Base-by-base conservation (phyloP, 2,113 vertebrate species). In the Pelodiscus sinensis region DNA sequence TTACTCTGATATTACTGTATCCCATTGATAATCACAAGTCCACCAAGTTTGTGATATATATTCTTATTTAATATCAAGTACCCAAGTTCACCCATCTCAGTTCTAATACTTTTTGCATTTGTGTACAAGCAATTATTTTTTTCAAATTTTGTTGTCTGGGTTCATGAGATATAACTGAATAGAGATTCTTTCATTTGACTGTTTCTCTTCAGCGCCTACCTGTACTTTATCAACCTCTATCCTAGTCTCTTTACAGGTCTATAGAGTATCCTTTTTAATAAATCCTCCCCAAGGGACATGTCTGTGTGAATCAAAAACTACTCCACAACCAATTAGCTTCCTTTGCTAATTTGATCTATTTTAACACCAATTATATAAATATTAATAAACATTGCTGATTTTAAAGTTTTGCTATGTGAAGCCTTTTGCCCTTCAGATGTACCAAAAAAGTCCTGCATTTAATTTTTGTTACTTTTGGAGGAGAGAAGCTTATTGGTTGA, bases 401-500 rank as follows among this genome's bases (percentile, higher is more conserved):
- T 31, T 44, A 51, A 19, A 35, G 7, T 2, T 4, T 54, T 85
- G 44, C 2, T 60, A 1, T 57, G 31, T 50, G 13, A 54, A 44
- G 7, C 7, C 56, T 2, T 11, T 85, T 52, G 38, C 52, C 15
- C 4, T 71, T 38, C 35, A 71, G 31, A 84, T 18, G 1, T 3
- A 38, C 9, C 50, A 73, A 10, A 9, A 62, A 86, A 58, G 31
- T 8, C 1, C 4, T 51, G 10, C 2, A 12, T 38, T 90, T 60
- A 0, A 0, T 1, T 25, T 62, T 84, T 38, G 1, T 68, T 92
- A 81, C 1, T 1, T 21, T 54, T 68, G 38, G 56, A 29, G 58
- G 58, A 25, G 29, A 86, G 82, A 9, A 55, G 0, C 6, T 10
- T n/a, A 73, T 0, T 0, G 58, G 44, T 73, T 52, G 2, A 84